Conservation (phyloP, 2,113 vertebrate genomes). For the Progne subis region DNA sequence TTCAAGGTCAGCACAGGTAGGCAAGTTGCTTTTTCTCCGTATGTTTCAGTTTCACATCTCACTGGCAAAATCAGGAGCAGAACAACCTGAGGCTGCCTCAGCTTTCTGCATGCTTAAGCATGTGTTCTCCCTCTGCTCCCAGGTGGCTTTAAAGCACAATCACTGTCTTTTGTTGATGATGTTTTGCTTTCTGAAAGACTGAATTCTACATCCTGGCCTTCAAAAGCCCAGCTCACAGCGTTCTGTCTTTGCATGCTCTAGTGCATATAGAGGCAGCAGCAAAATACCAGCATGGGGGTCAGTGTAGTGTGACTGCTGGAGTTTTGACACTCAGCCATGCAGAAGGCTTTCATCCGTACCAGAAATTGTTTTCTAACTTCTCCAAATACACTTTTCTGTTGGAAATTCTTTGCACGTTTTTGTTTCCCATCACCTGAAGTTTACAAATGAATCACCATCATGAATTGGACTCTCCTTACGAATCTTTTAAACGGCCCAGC, state of each 20-base stretch:
- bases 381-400: not conserved
- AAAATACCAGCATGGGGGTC: not conserved
- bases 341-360: not conserved
- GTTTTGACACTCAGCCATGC: not conserved
- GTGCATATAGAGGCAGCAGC: not conserved
- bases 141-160: not conserved
- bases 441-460: not conserved
- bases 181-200: not conserved
- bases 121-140: not conserved
- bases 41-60: constrained; percentile 3
- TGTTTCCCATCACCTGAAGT: not conserved
- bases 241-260: not conserved
- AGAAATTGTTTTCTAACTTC: not conserved
- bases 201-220: constrained; percentile 27
- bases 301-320: not conserved
- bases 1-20: not conserved
- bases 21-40: not conserved
- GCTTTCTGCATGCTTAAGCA: constrained; percentile 9
- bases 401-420: not conserved
- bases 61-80: not conserved
- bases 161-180: not conserved
- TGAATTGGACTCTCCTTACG: not conserved
- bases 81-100: not conserved
- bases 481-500: not conserved
- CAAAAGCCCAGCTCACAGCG: not conserved